phyloP scores from a whole-genome alignment of 53 echinoderm and acorn worm genomes.

The Arbacia lixula region DNA sequence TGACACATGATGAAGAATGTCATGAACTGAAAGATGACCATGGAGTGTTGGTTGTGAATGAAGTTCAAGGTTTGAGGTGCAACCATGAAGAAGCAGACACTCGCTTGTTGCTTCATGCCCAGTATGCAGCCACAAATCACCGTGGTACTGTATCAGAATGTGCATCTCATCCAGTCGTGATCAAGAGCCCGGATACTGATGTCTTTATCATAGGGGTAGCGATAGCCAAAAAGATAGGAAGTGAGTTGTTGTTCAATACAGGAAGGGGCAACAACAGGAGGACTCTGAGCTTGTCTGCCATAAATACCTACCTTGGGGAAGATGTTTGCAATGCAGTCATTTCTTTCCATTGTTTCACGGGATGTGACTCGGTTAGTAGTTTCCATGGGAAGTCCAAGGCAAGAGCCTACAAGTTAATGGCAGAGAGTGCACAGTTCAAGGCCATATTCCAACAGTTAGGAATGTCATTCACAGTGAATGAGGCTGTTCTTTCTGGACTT shows the following conservation, averaged over 20 bases:
- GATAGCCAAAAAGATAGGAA: background rate
- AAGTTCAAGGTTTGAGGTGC: background rate
- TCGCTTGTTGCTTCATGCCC: background rate
- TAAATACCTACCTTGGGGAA: background rate
- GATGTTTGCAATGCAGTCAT: background rate
- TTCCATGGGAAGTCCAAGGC: conserved; percentile 33
- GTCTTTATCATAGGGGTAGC: background rate
- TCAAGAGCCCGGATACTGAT: conserved; percentile 44
- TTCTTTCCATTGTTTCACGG: conserved; percentile 20
- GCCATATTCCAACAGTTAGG: background rate
- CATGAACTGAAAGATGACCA: background rate
- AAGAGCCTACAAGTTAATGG: background rate
- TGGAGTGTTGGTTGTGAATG: background rate
- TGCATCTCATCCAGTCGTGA: conserved; percentile 2
- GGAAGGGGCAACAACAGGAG: conserved; percentile 27
- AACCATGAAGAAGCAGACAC: conserved; percentile 11
- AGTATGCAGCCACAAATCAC: background rate
- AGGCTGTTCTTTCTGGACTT: background rate
- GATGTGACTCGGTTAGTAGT: conserved; percentile 12
- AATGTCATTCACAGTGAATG: background rate
- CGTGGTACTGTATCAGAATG: background rate
- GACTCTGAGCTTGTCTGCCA: background rate
- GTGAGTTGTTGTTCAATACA: conserved; percentile 1
- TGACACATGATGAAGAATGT: conserved; percentile 30
- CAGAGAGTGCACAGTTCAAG: background rate